Evolutionary conservation across 2,113 vertebrate genomes (phyloP), one percentile per base, ranked within the genome.

Genomic region (Coptodon bakossiorum): DNA sequence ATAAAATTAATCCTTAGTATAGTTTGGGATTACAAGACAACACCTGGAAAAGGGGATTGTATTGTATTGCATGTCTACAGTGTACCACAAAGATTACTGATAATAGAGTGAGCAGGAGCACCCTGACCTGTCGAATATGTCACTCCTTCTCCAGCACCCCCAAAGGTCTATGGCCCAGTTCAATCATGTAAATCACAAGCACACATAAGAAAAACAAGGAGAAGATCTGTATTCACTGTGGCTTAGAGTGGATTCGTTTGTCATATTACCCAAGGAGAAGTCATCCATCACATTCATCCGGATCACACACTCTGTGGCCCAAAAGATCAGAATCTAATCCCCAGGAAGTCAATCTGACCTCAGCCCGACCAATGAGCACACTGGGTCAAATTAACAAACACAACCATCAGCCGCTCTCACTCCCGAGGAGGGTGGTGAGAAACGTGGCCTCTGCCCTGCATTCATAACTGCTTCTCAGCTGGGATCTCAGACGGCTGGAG

Each of bases 1-100:
- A 27, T 93, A 89, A 93, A 93, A 92, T 95, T 78, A 93, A 87
- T 90, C 83, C 24, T 79, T 61, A 59, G 50, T 61, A 78, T 83
- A 56, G 57, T 63, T 85, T n/a, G 19, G 13, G 79, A 83, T 76
- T 73, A 81, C 61, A 84, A 90, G 80, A 50, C 45, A 86, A 87
- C 85, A 90, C 90, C 84, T 90, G 88, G 83, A 89, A 88, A 91
- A 40, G 71, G n/a, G 82, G 81, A 88, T 78, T 87, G 81, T 76
- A 53, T 19, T 38, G 11, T 12, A 36, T 57, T 71, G 19, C 56
- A 43, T 79, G 53, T 80, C 43, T 31, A 71, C 63, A 24, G n/a
- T 76, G 29, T 71, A 53, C 36, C 13, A 76, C n/a, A 34, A 45
- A 90, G 71, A 38, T 29, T 10, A 3, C 29, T 43, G 80, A 80